These are phyloP conservation scores for Lepus timidus DNA, from an alignment of 2,113 vertebrate species.

Conservation along the genomic window DNA sequence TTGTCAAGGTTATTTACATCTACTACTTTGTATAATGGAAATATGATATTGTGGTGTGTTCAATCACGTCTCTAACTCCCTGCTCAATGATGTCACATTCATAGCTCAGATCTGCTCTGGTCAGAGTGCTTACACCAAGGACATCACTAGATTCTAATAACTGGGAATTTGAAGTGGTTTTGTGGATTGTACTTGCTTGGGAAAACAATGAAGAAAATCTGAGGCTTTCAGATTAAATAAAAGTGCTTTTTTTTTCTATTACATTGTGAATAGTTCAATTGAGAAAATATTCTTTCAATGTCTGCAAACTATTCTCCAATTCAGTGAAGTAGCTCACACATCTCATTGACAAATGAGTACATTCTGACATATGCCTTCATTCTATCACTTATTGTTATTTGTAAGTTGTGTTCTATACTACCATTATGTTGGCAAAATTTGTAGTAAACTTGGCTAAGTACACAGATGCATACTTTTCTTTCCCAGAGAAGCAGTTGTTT, in stretches of 20 bases:
- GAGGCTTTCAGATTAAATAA: not conserved
- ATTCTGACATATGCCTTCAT: not conserved
- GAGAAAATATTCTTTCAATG: not conserved
- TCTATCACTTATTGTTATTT: not conserved
- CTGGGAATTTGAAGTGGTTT: not conserved
- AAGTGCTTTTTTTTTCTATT: not conserved
- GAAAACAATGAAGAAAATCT: not conserved
- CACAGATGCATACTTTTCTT: not conserved
- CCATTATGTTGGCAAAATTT: not conserved
- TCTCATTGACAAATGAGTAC: not conserved
- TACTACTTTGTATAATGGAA: not conserved
- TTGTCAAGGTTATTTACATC: not conserved
- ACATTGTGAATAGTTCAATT: not conserved
- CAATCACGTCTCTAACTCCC: not conserved
- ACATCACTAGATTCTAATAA: slow-evolving; percentile 44
- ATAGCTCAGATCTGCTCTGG: not conserved
- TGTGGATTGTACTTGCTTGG: not conserved
- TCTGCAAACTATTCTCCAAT: not conserved
- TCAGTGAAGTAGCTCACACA: not conserved
- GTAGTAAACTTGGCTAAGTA: not conserved
- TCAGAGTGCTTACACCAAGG: not conserved
- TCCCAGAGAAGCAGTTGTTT: not conserved
- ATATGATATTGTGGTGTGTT: not conserved
- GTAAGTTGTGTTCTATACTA: not conserved
- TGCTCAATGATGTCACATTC: not conserved